Percentiles rank a stretch among this genome's conserved stretches.
Evolutionary conservation across 2,888 invertebrate species (phyloP).

Genomic region (Hecatera dysodea): DNA sequence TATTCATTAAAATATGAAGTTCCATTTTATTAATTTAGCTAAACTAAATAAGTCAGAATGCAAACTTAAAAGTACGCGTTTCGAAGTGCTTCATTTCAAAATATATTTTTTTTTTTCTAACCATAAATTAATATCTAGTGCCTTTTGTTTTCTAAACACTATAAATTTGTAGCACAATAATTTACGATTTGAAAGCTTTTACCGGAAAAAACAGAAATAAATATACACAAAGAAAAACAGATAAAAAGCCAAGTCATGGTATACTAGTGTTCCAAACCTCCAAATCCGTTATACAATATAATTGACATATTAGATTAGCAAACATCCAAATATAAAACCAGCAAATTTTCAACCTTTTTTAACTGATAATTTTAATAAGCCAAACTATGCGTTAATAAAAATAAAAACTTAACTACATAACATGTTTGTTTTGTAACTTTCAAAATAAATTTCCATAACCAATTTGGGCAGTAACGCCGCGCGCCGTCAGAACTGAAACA

Average conservation of each 20-base stretch:
- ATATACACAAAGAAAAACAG: no score
- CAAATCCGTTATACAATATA: no score
- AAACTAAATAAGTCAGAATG: neutral
- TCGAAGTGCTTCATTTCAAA: neutral
- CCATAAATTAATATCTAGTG: neutral
- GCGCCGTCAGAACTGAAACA: neutral
- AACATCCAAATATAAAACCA: no score
- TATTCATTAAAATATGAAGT: neutral
- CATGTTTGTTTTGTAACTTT: neutral
- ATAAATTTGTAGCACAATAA: no score
- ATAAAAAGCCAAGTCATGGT: no score
- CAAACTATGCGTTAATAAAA: neutral
- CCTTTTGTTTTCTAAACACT: neutral
- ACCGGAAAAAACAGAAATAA: no score
- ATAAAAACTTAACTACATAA: neutral
- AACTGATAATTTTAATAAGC: neutral
- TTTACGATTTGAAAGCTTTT: no score
- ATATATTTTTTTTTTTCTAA: neutral
- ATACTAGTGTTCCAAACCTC: no score
- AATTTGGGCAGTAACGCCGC: neutral
- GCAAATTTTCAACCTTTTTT: no score
- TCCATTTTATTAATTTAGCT: neutral
- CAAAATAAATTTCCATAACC: conserved; percentile 7
- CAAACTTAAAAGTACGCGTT: neutral
- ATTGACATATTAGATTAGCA: no score